phyloP scores from a whole-genome alignment of 1,140 invertebrate species.

The Drosophila obscura region DNA sequence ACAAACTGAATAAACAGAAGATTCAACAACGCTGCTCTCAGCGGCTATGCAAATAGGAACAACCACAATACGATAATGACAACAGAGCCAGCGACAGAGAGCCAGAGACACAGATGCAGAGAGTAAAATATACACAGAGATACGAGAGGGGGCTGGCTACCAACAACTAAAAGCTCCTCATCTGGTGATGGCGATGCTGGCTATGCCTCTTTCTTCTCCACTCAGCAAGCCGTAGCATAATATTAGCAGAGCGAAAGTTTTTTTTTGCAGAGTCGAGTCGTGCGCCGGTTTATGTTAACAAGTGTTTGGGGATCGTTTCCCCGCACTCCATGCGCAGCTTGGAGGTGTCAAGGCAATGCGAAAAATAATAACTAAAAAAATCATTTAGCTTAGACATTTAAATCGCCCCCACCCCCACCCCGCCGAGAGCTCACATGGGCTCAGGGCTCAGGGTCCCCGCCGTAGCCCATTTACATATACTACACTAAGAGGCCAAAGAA shows the following conservation, averaged over 20 bases:
- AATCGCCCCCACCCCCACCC: slow-evolving; percentile 14
- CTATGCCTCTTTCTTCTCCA: too few relatives aligned
- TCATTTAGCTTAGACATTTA: slow-evolving; percentile 5
- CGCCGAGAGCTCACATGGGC: slow-evolving; percentile 8
- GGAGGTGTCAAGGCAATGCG: slow-evolving; percentile 18
- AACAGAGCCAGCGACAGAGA: slow-evolving; percentile 19
- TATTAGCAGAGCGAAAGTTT: slow-evolving; percentile 61
- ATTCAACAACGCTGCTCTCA: slow-evolving; percentile 26
- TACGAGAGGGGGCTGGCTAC: too few relatives aligned
- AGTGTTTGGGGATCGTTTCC: slow-evolving; percentile 39
- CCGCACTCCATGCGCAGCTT: slow-evolving; percentile 38
- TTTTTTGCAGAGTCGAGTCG: slow-evolving; percentile 26
- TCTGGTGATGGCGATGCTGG: too few relatives aligned
- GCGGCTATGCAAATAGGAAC: slow-evolving; percentile 36
- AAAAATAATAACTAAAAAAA: background rate
- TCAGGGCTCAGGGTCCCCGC: background rate
- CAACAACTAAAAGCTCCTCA: too few relatives aligned
- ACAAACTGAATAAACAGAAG: slow-evolving; percentile 44
- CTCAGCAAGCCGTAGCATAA: slow-evolving; percentile 9
- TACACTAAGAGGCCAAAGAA: background rate
- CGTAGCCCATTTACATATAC: background rate
- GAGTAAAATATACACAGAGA: too few relatives aligned
- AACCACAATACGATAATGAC: slow-evolving; percentile 40
- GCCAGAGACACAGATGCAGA: background rate
- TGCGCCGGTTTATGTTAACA: slow-evolving; percentile 50